Conservation (phyloP, 2,113 vertebrate species). For the Struthidea cinerea region DNA sequence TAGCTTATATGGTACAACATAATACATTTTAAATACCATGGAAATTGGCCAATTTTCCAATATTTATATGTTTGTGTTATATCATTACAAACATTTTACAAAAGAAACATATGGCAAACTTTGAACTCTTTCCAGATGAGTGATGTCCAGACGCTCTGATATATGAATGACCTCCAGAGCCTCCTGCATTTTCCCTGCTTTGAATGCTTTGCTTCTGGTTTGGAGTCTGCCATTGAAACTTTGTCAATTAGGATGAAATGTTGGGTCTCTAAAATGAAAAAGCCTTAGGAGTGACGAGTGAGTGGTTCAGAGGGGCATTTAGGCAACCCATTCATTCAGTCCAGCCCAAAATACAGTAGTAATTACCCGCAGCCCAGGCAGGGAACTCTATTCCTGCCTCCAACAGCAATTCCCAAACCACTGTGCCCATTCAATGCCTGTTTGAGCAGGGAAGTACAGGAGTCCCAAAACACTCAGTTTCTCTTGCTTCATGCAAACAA, state of each 20-base stretch:
- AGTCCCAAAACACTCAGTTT: neutral
- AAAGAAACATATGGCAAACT: neutral
- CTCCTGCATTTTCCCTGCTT: neutral
- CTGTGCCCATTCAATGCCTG: neutral
- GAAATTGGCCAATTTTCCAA: conserved; percentile 22
- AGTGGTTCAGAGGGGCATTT: neutral
- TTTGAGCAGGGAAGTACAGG: neutral
- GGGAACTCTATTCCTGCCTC: neutral
- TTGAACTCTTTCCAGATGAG: conserved; percentile 27
- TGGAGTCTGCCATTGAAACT: neutral
- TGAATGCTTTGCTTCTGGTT: conserved; percentile 3
- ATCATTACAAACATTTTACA: conserved; percentile 28
- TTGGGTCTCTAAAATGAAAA: neutral
- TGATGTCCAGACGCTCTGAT: neutral
- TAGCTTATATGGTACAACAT: neutral
- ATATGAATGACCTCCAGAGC: neutral
- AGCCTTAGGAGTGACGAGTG: neutral
- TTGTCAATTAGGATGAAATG: neutral
- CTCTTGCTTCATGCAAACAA: neutral
- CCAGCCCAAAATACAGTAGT: neutral
- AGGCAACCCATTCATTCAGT: neutral
- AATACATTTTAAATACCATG: neutral
- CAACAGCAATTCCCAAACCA: neutral
- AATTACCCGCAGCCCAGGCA: neutral
- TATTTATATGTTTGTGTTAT: conserved; percentile 19